These are phyloP conservation scores for Numenius arquata DNA, from an alignment of 2,113 vertebrate genomes.

Conservation along the genomic window DNA sequence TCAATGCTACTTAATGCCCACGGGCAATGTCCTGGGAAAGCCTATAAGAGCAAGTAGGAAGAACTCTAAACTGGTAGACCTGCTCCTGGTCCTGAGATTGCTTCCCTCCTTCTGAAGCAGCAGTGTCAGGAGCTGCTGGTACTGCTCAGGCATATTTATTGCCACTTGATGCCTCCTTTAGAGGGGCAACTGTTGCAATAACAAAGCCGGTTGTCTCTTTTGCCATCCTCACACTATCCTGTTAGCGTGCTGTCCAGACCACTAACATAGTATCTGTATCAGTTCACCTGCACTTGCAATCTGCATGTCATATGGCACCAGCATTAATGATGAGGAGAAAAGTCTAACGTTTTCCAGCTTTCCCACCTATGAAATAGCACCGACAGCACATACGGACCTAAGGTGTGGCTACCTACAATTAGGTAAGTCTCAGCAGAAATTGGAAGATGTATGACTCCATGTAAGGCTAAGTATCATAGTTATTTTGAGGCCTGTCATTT, in stretches of 20 bases:
- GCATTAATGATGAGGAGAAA: neutral
- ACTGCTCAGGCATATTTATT: neutral
- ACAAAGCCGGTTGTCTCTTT: neutral
- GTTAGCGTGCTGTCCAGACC: neutral
- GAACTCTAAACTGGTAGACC: neutral
- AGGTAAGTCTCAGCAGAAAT: neutral
- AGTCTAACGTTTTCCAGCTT: neutral
- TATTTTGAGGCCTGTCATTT: constrained; percentile 30
- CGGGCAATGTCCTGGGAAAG: neutral
- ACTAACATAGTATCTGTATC: neutral
- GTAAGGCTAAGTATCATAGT: neutral
- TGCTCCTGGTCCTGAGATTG: neutral
- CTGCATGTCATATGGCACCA: neutral
- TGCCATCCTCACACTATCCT: neutral
- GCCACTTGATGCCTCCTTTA: neutral
- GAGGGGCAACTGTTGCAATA: neutral
- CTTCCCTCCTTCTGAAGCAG: neutral
- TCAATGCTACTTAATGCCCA: neutral
- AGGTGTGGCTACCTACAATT: neutral
- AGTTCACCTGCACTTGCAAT: neutral
- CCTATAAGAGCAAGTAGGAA: neutral
- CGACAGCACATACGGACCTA: accelerated
- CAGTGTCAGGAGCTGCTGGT: neutral
- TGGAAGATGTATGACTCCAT: neutral
- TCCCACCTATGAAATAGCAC: neutral